Percentiles rank a stretch among this genome's conserved stretches.
Conservation (phyloP, 2,888 invertebrate species). For the Drosophila infuscata region DNA sequence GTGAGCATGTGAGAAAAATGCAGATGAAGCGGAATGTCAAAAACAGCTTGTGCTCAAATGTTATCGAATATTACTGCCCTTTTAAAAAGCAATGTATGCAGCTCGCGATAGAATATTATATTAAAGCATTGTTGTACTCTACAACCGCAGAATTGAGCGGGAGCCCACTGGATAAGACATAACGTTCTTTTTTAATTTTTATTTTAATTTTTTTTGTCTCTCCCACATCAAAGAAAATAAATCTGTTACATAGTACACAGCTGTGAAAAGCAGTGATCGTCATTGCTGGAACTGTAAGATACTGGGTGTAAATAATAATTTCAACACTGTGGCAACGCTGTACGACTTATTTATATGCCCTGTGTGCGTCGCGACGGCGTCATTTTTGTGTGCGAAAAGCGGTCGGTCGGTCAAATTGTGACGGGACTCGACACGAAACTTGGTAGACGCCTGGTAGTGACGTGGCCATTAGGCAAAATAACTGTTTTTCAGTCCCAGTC, state of each 20-base stretch:
- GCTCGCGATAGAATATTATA: background rate
- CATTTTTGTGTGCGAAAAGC: slow-evolving; percentile 56
- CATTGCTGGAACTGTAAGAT: slow-evolving; percentile 32
- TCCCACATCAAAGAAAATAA: background rate
- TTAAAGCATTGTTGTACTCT: background rate
- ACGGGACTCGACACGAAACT: slow-evolving; percentile 14
- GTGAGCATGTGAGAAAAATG: slow-evolving; percentile 46
- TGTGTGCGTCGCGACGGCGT: slow-evolving; percentile 39
- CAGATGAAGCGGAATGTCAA: slow-evolving; percentile 53
- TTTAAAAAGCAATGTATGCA: slow-evolving; percentile 1
- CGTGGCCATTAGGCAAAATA: slow-evolving; percentile 61
- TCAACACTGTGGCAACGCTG: slow-evolving; percentile 35
- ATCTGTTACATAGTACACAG: background rate
- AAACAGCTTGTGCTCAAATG: slow-evolving; percentile 53
- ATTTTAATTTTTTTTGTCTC: background rate
- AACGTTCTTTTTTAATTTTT: background rate
- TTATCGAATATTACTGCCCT: slow-evolving; percentile 25
- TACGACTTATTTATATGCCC: slow-evolving; percentile 42
- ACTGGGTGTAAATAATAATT: slow-evolving; percentile 17
- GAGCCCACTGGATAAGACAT: background rate
- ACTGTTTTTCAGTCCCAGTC: slow-evolving; percentile 26
- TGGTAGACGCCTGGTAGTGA: slow-evolving; percentile 46
- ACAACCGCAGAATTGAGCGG: background rate
- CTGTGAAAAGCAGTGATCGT: background rate
- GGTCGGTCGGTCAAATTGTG: slow-evolving; percentile 28